Conservation (phyloP, 2,797 vertebrate genomes). For the Psittacula echo region DNA sequence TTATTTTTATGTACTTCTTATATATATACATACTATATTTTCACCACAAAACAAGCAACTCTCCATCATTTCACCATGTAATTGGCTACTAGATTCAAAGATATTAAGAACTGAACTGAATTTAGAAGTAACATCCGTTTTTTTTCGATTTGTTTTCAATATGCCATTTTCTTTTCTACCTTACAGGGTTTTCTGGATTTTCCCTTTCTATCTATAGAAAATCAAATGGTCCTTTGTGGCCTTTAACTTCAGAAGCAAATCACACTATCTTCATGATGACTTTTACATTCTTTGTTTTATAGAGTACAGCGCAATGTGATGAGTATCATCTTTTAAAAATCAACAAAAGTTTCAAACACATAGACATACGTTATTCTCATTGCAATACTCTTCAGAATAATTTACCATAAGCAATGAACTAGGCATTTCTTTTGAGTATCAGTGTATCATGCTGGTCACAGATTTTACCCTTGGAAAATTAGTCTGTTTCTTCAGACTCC, state of each 20-base stretch:
- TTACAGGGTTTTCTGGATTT: background rate
- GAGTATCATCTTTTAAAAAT: background rate
- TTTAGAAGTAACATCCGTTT: background rate
- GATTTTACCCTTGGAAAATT: background rate
- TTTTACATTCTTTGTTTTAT: background rate
- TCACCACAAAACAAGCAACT: background rate
- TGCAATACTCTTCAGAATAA: conserved; percentile 31
- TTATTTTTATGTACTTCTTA: background rate
- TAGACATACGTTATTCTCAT: conserved; percentile 3
- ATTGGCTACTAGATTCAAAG: background rate
- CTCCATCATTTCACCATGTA: background rate
- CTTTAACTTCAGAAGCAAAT: background rate
- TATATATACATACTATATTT: background rate
- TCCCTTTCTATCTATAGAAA: background rate
- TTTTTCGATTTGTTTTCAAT: background rate
- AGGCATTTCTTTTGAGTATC: conserved; percentile 5
- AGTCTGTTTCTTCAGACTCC: background rate
- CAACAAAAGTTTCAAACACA: conserved; percentile 8
- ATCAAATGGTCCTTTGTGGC: background rate
- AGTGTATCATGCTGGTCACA: background rate
- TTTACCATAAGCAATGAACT: conserved; percentile 2
- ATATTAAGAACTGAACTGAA: background rate
- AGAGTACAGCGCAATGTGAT: background rate
- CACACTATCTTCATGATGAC: background rate
- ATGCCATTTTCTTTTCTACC: background rate